These are phyloP conservation scores for Gasterosteus aculeatus DNA, from an alignment of 2,113 vertebrate species.

Conservation along the genomic window DNA sequence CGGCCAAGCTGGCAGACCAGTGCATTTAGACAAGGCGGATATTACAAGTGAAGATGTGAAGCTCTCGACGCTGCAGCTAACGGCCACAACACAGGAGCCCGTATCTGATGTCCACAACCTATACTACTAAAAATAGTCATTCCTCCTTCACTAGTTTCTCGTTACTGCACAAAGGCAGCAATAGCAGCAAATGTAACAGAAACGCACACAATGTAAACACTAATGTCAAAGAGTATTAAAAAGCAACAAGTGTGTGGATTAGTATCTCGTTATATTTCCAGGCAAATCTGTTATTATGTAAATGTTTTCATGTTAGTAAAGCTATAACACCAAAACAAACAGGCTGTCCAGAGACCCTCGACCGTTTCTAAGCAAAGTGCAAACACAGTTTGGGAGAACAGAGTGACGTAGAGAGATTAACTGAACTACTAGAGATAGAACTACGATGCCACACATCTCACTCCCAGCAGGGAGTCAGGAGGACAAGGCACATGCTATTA, in stretches of 20 bases:
- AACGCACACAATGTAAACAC: conserved; percentile 53
- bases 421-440: conserved; percentile 44
- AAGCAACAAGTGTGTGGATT: conserved; percentile 36
- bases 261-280: conserved; percentile 54
- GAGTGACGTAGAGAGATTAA: conserved; percentile 9
- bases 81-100: conserved; percentile 46
- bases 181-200: conserved; percentile 62
- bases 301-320: conserved; percentile 69
- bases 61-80: conserved; percentile 33
- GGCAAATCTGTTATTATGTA: conserved; percentile 51
- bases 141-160: conserved; percentile 60
- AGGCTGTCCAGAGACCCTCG: conserved; percentile 43
- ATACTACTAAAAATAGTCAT: conserved; percentile 48
- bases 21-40: conserved; percentile 41
- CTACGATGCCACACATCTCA: conserved; percentile 37
- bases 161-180: conserved; percentile 57
- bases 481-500: conserved; percentile 75
- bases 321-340: conserved; percentile 70
- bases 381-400: conserved; percentile 39
- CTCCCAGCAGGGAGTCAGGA: conserved; percentile 54
- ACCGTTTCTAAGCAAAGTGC: conserved; percentile 43
- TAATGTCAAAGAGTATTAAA: conserved; percentile 16
- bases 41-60: conserved; percentile 32
- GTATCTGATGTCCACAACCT: conserved; percentile 32
- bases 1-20: conserved; percentile 49